Evolutionary conservation across 2,888 invertebrate species (phyloP).

Genomic region (Thymelicus sylvestris): DNA sequence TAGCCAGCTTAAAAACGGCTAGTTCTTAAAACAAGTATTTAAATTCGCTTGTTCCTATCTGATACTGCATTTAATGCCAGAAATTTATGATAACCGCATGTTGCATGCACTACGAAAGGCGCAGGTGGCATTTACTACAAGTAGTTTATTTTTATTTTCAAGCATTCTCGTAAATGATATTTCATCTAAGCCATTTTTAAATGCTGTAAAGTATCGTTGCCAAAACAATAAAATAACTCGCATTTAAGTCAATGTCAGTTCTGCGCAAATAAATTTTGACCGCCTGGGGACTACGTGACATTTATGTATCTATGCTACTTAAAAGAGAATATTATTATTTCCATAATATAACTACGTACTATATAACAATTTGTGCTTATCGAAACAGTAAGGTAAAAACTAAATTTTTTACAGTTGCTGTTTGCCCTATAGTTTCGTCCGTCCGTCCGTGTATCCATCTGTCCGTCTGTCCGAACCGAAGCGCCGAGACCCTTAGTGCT

Average conservation of each 20-base stretch:
- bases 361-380: too few relatives aligned
- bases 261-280: neutral
- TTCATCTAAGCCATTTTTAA: neutral
- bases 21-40: conserved; percentile 1
- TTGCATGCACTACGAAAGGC: conserved; percentile 21
- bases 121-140: conserved; percentile 6
- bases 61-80: conserved; percentile 7
- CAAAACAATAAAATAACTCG: neutral
- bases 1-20: neutral
- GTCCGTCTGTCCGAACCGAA: too few relatives aligned
- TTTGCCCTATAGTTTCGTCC: too few relatives aligned
- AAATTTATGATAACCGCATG: conserved; percentile 28
- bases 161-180: neutral
- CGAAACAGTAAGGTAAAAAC: too few relatives aligned
- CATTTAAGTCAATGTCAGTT: neutral
- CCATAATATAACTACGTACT: too few relatives aligned
- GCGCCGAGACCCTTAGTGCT: too few relatives aligned
- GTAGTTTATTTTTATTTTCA: neutral
- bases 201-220: neutral
- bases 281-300: too few relatives aligned
- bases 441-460: too few relatives aligned
- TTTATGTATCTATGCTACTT: too few relatives aligned
- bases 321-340: too few relatives aligned
- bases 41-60: neutral
- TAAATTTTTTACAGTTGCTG: too few relatives aligned